Conservation (phyloP, 1,140 invertebrate genomes). For the Pomacea maculata region DNA sequence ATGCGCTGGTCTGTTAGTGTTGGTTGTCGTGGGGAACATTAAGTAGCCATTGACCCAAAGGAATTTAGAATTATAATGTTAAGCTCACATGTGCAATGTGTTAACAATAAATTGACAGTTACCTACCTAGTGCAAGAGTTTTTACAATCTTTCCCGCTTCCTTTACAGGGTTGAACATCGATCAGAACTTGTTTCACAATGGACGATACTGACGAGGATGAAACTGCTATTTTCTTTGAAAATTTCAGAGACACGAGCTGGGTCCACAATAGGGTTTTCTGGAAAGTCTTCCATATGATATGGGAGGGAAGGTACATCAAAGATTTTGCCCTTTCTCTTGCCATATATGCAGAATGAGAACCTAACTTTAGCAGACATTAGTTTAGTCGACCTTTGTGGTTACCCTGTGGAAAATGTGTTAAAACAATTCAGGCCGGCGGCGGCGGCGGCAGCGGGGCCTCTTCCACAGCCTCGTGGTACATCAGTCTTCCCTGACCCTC, state of each 20-base stretch:
- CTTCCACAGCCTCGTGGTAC: too few species aligned
- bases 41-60: too few species aligned
- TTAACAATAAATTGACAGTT: background rate
- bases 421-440: too few species aligned
- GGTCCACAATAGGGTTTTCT: slow-evolving; percentile 61
- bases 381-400: too few species aligned
- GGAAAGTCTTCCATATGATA: slow-evolving; percentile 58
- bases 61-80: too few species aligned
- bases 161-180: slow-evolving; percentile 67
- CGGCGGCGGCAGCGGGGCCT: too few species aligned
- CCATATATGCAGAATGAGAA: slow-evolving; percentile 68
- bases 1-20: too few species aligned
- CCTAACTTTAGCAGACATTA: slow-evolving; percentile 43
- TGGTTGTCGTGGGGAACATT: too few species aligned
- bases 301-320: slow-evolving; percentile 59
- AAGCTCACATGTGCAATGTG: too few species aligned
- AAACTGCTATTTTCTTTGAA: slow-evolving; percentile 49
- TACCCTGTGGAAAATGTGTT: too few species aligned
- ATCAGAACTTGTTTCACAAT: slow-evolving; percentile 69
- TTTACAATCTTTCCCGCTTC: slow-evolving; percentile 65
- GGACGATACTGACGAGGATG: slow-evolving; percentile 64
- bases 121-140: slow-evolving; percentile 56
- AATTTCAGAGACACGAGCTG: slow-evolving; percentile 45
- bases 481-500: too few species aligned
- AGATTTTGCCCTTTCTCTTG: slow-evolving; percentile 66